Evolutionary conservation across 2,888 invertebrate species (phyloP), one percentile per base, ranked within the genome.

Genomic region (Aleiodes testaceus): DNA sequence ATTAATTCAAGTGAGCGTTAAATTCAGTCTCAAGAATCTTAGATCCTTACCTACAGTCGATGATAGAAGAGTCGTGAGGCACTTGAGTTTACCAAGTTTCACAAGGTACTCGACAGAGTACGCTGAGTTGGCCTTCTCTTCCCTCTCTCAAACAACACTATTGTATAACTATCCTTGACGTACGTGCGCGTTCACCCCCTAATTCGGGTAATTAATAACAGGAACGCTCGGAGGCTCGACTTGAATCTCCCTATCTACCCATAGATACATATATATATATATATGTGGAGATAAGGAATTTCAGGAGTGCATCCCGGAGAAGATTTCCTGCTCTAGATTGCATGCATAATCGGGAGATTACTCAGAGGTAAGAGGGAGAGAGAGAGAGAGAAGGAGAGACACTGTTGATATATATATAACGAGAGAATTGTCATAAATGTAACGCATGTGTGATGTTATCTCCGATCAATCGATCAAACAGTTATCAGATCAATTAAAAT

Each of bases 31-130:
- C 30, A 11, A 49, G 16, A 30, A 22, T 66, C 53, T 59, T 53
- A 72, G 75, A 76, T 76, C 73, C 67, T 76, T 77, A 77, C 77
- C 77, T 72, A 75, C 75, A 70, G 77, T 71, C 75, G 74, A 67
- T 65, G 53, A 74, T 75, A 69, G 36, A 36, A 69, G 65, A 69
- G 50, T 66, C 70, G 67, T 70, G 11, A 2, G 26, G 18, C 6
- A 36, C 42, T 30, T 18, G 9, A 36, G 36, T 50, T 20, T 18
- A 18, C 18, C 36, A 14, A 14, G 42, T 42, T 59, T 59, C 49
- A 11, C 26, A 12, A 22, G 11, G 30, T 66, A 63, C 72, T 71
- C 75, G 64, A 70, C 65, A 76, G 76, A 75, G 73, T 70, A 59
- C 75, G 76, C 76, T 75, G 71, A 66, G 55, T 64, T 73, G 67